Percentiles rank a stretch among this genome's conserved stretches.
phyloP scores from a whole-genome alignment of 2,113 vertebrate species.

The Stercorarius parasiticus region DNA sequence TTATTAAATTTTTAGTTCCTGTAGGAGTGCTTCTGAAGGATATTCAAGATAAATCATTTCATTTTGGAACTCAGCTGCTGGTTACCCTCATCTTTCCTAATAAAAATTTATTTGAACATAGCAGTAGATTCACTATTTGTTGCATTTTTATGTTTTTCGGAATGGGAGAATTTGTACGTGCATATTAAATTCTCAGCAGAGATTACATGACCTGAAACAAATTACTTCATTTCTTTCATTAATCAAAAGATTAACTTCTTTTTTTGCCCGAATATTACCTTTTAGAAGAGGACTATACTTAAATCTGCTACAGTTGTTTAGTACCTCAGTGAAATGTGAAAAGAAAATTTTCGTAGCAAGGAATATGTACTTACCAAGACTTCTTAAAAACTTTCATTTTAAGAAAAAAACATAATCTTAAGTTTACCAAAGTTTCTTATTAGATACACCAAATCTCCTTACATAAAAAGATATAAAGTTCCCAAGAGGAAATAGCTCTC shows the following conservation, averaged over 20 bases:
- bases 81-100: background rate
- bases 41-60: conserved; percentile 17
- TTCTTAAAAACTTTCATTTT: background rate
- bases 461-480: background rate
- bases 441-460: background rate
- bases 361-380: background rate
- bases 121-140: background rate
- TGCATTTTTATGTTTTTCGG: background rate
- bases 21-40: background rate
- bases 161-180: background rate
- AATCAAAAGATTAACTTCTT: background rate
- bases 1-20: conserved; percentile 41
- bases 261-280: background rate
- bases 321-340: background rate
- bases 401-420: background rate
- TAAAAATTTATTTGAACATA: conserved; percentile 1
- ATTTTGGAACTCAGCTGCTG: background rate
- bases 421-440: background rate
- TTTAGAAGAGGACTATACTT: background rate
- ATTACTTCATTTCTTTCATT: background rate
- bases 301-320: background rate
- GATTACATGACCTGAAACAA: background rate
- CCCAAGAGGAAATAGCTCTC: background rate
- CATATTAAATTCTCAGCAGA: background rate
- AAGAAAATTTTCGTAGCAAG: background rate